These are phyloP conservation scores for Magallana ariakensis DNA, from an alignment of 1,140 invertebrate genomes.

Conservation along the genomic window DNA sequence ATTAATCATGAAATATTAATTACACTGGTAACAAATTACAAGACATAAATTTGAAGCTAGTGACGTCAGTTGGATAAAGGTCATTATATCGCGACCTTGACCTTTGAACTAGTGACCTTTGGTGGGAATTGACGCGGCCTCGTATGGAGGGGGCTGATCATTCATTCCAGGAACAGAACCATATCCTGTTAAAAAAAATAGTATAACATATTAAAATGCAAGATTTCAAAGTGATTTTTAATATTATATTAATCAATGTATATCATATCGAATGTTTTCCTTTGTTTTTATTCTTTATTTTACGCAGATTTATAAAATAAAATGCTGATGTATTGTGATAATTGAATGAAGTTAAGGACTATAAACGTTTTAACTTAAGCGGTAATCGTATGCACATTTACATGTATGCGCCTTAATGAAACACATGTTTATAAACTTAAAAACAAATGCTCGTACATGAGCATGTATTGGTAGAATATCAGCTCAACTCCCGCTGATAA, in stretches of 20 bases:
- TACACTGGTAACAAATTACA: too few relatives aligned
- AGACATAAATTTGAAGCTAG: too few relatives aligned
- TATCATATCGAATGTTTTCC: background rate
- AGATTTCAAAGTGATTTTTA: background rate
- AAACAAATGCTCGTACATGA: too few relatives aligned
- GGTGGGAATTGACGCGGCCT: background rate
- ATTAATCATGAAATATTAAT: too few relatives aligned
- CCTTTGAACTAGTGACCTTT: background rate
- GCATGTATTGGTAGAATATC: too few relatives aligned
- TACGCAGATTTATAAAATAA: background rate
- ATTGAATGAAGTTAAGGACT: background rate
- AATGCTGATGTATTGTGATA: background rate
- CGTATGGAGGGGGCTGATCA: background rate
- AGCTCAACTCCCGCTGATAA: too few relatives aligned
- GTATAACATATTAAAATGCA: background rate
- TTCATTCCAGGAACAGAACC: background rate
- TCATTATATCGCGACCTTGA: too few relatives aligned
- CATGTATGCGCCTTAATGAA: too few relatives aligned
- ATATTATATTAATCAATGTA: background rate
- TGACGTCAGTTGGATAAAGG: too few relatives aligned
- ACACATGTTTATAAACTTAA: too few relatives aligned
- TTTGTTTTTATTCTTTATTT: background rate
- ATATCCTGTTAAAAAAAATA: conserved; percentile 1
- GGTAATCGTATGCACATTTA: too few relatives aligned
- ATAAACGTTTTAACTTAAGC: too few relatives aligned